Conservation (phyloP, 1,140 invertebrate species). For the Lordiphosa mommai region DNA sequence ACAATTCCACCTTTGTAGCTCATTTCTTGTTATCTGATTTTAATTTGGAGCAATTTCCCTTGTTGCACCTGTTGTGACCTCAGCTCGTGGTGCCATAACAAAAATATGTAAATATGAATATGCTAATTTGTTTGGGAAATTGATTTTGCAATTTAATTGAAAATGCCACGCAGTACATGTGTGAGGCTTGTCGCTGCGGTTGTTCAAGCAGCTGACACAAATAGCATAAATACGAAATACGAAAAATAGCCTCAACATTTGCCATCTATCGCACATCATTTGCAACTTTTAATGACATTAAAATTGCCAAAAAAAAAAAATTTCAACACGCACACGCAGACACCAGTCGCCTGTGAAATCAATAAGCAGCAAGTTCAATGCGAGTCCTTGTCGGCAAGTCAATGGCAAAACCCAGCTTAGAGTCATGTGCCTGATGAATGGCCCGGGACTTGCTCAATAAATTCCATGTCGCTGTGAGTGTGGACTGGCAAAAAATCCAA, state of each 20-base stretch:
- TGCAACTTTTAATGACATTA: constrained; percentile 72
- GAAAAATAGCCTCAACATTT: constrained; percentile 35
- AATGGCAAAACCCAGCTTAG: constrained; percentile 13
- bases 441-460: constrained; percentile 58
- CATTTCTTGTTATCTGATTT: constrained; percentile 72
- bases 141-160: constrained; percentile 77
- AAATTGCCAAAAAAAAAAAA: constrained; percentile 75
- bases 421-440: constrained; percentile 58
- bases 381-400: constrained; percentile 19
- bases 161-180: constrained; percentile 34
- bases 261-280: constrained; percentile 66
- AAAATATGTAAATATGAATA: constrained; percentile 73
- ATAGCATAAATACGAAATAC: constrained; percentile 61
- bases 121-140: constrained; percentile 70
- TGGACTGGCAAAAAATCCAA: constrained; percentile 50
- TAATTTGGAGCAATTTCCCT: constrained; percentile 70
- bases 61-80: constrained; percentile 70
- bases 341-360: constrained; percentile 35
- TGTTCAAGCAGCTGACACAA: constrained; percentile 74
- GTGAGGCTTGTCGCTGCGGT: constrained; percentile 36
- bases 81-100: background rate
- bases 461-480: constrained; percentile 39
- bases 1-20: constrained; percentile 37
- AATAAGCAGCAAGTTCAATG: constrained; percentile 60
- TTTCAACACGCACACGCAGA: constrained; percentile 51